Evolutionary conservation across 2,888 invertebrate genomes (phyloP), one percentile per base, ranked within the genome.

Genomic region (Lithophane semibrunnea): DNA sequence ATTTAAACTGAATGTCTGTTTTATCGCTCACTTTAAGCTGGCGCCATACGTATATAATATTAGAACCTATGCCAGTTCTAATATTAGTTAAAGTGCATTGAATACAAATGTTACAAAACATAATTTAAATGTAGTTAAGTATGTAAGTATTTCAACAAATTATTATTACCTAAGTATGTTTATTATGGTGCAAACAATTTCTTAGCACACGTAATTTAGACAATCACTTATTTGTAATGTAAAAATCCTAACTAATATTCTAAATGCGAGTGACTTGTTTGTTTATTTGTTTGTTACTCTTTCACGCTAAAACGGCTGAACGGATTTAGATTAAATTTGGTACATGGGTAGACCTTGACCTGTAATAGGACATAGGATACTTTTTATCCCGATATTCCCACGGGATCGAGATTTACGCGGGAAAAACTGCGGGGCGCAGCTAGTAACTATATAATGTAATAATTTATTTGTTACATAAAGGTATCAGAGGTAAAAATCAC

Each of bases 1-100:
- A 73, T 63, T 73, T 63, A 80, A 52, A 29, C 21, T 47, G n/a
- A 71, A 80, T 80, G 63, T 60, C 66, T 66, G 72, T 44, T 82
- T 78, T 85, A 83, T 82, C 65, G 71, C 18, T 21, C 64, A 75
- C 56, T 80, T 66, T 56, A 72, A 72, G 58, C 29, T 5, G 52
- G 80, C 52, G 80, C 75, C 75, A 49, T 21, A 49, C 16, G 16
- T 42, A 37, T 37, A 5, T 29, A 29, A 9, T 29, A 44, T 18
- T n/a, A 52, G 21, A 42, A 49, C 7, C 9, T 24, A 65, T 56
- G 68, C 72, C 18, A 3, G 12, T 63, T 37, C 61, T 79, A 79
- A 70, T 84, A 71, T 54, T 77, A 83, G 61, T 65, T 16, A n/a
- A 42, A 54, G 60, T 61, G 18, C 3, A 54, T 47, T 70, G 10